A percentile compares a stretch with the other conserved stretches of the same genome.
phyloP scores from a whole-genome alignment of 2,888 invertebrate genomes.

The Timandra comae region DNA sequence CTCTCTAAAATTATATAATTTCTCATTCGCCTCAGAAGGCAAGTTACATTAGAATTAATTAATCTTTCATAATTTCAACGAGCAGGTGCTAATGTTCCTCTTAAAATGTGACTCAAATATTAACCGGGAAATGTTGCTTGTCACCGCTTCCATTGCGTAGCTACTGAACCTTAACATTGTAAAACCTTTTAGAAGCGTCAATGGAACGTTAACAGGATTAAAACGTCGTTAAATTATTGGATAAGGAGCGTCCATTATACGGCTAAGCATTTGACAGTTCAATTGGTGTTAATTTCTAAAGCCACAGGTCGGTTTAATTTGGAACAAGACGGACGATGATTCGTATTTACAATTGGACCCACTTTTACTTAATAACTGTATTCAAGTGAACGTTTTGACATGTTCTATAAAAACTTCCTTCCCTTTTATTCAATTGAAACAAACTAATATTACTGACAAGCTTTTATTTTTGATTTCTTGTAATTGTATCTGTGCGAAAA shows the following conservation, averaged over 20 bases:
- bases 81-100: slow-evolving; percentile 19
- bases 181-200: slow-evolving; percentile 1
- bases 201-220: background rate
- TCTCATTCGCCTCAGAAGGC: background rate
- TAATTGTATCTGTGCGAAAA: no score
- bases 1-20: no score
- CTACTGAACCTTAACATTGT: background rate
- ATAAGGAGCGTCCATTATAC: slow-evolving; percentile 9
- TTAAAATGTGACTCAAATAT: slow-evolving; percentile 11
- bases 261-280: slow-evolving; percentile 43
- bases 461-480: no score
- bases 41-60: slow-evolving; percentile 12
- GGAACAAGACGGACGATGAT: slow-evolving; percentile 19
- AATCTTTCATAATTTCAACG: slow-evolving; percentile 14
- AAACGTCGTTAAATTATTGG: slow-evolving; percentile 3
- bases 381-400: no score
- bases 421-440: no score
- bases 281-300: slow-evolving; percentile 51
- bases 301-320: slow-evolving; percentile 34
- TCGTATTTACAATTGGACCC: slow-evolving; percentile 2
- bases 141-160: slow-evolving; percentile 6
- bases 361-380: no score
- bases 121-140: background rate
- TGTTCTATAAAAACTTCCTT: no score
- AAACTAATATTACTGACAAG: no score